phyloP scores from a whole-genome alignment of 2,797 vertebrate genomes.

The Luscinia luscinia region DNA sequence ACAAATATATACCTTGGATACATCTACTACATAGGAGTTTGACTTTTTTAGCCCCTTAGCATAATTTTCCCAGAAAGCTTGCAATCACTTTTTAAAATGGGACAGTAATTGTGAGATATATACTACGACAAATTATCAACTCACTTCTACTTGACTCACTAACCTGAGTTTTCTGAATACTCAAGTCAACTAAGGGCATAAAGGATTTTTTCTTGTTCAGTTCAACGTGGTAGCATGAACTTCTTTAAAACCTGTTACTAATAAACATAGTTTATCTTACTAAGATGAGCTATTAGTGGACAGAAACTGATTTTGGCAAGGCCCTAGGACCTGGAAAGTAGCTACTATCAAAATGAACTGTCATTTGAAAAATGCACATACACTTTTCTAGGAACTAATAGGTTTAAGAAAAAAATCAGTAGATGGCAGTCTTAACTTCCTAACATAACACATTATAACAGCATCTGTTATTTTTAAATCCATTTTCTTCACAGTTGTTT shows the following conservation, averaged over 20 bases:
- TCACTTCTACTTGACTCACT: constrained; percentile 32
- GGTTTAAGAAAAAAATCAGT: constrained; percentile 82
- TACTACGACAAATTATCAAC: constrained; percentile 19
- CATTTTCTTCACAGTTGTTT: neutral
- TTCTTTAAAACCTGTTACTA: constrained; percentile 29
- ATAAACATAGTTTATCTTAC: constrained; percentile 41
- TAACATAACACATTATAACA: constrained; percentile 35
- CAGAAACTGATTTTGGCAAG: constrained; percentile 75
- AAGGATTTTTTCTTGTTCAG: neutral
- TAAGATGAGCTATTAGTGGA: neutral
- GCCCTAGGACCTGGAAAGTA: constrained; percentile 71
- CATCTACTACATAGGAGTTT: neutral
- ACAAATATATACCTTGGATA: neutral
- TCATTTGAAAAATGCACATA: constrained; percentile 62
- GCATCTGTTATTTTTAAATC: constrained; percentile 35
- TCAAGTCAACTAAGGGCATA: neutral
- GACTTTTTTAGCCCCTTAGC: neutral
- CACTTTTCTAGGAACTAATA: constrained; percentile 63
- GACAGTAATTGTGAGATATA: neutral
- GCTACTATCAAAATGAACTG: constrained; percentile 78
- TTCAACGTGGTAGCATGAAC: constrained; percentile 8
- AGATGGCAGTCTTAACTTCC: constrained; percentile 96
- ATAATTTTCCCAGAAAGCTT: neutral
- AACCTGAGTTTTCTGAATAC: constrained; percentile 41
- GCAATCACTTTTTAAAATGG: neutral